phyloP scores from a whole-genome alignment of 2,888 invertebrate species.

The Geotrupes spiniger region DNA sequence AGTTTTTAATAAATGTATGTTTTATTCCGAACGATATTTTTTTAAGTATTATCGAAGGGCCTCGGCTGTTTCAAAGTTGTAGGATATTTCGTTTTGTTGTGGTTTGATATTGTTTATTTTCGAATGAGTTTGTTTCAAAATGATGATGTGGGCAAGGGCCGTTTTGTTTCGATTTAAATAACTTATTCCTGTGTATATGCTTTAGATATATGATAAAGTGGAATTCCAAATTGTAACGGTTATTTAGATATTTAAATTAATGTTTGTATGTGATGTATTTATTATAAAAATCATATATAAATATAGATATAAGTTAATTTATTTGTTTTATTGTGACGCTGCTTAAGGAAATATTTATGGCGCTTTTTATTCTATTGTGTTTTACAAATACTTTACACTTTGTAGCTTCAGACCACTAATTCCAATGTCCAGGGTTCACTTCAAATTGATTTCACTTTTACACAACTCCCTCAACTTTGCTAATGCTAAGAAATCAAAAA shows the following conservation, averaged over 20 bases:
- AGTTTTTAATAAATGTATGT: neutral
- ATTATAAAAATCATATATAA: slow-evolving; percentile 28
- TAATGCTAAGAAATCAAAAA: no score
- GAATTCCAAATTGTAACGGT: slow-evolving; percentile 13
- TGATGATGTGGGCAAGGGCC: neutral
- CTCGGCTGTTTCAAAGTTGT: no score
- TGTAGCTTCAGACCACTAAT: no score
- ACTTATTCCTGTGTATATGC: slow-evolving; percentile 6
- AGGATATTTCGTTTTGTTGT: slow-evolving; percentile 1
- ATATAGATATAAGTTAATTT: slow-evolving; percentile 24
- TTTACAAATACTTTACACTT: no score
- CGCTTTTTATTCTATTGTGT: no score
- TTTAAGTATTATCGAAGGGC: no score
- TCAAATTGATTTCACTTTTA: no score
- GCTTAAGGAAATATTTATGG: no score
- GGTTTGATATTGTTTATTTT: neutral
- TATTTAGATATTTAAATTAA: slow-evolving; percentile 17
- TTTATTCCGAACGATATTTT: neutral
- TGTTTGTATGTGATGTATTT: slow-evolving; percentile 31
- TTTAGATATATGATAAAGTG: slow-evolving; percentile 3
- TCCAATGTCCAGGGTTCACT: no score
- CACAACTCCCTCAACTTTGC: no score
- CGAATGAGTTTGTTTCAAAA: neutral
- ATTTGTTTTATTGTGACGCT: slow-evolving; percentile 16
- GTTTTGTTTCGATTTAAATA: slow-evolving; percentile 1